phyloP scores from a whole-genome alignment of 2,113 vertebrate species.

The Oryzias melastigma region DNA sequence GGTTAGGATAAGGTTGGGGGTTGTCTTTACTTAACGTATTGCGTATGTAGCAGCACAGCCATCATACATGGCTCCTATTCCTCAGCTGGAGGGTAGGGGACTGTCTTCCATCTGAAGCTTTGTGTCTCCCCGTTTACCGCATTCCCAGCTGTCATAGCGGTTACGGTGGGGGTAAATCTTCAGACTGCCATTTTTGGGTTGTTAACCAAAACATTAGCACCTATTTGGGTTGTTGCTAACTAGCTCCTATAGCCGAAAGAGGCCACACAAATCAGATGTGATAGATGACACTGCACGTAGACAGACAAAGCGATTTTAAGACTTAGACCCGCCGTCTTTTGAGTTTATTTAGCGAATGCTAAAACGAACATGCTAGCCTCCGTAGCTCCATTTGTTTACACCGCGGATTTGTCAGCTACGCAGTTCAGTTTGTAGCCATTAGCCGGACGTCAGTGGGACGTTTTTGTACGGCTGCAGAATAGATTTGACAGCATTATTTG shows the following conservation, averaged over 20 bases:
- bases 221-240: slow-evolving; percentile 35
- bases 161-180: slow-evolving; percentile 64
- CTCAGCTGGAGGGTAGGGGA: neutral
- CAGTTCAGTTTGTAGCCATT: slow-evolving; percentile 68
- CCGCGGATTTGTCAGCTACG: slow-evolving; percentile 74
- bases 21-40: slow-evolving; percentile 56
- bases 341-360: neutral
- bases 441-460: slow-evolving; percentile 40
- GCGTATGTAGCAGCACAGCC: slow-evolving; percentile 48
- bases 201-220: slow-evolving; percentile 71
- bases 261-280: slow-evolving; percentile 54
- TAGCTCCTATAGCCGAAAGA: slow-evolving; percentile 31
- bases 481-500: slow-evolving; percentile 43
- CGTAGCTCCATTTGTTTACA: slow-evolving; percentile 71
- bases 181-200: slow-evolving; percentile 76
- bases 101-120: slow-evolving; percentile 17
- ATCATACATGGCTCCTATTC: slow-evolving; percentile 34
- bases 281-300: slow-evolving; percentile 27
- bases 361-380: slow-evolving; percentile 29
- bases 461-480: slow-evolving; percentile 26
- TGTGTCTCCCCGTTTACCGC: slow-evolving; percentile 30
- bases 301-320: slow-evolving; percentile 34
- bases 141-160: slow-evolving; percentile 73
- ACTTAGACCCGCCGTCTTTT: slow-evolving; percentile 5
- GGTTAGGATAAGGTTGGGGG: slow-evolving; percentile 56